Conservation (phyloP, 2,113 vertebrate species). For the Phaethornis superciliosus region DNA sequence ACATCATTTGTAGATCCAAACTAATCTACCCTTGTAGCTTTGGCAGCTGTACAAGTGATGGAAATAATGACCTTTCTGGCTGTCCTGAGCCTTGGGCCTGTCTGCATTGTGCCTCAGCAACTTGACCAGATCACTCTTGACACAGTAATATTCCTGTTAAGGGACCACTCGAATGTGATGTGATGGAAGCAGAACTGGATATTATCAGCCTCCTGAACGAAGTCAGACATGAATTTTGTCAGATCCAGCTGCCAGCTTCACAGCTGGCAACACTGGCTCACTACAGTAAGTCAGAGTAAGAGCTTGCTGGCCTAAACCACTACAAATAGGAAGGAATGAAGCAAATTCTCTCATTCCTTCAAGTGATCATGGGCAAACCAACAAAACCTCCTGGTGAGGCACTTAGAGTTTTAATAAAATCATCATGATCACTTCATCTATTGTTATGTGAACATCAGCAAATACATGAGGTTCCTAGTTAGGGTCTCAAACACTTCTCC, state of each 20-base stretch:
- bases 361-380: background rate
- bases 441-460: background rate
- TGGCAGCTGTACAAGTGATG: background rate
- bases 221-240: background rate
- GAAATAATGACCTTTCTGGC: background rate
- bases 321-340: background rate
- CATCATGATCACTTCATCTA: background rate
- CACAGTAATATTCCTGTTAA: background rate
- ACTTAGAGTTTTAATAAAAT: conserved; percentile 9
- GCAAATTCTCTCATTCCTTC: background rate
- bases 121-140: background rate
- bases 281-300: background rate
- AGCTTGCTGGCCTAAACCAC: background rate
- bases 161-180: background rate
- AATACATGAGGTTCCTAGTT: background rate
- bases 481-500: background rate
- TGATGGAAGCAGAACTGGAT: background rate
- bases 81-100: background rate
- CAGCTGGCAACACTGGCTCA: background rate
- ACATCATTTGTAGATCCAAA: background rate
- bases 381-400: background rate
- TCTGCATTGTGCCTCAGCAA: background rate
- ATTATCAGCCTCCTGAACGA: background rate
- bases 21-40: background rate
- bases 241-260: background rate